Evolutionary conservation across 1,140 invertebrate species (phyloP).

Genomic region (Chionoecetes opilio): DNA sequence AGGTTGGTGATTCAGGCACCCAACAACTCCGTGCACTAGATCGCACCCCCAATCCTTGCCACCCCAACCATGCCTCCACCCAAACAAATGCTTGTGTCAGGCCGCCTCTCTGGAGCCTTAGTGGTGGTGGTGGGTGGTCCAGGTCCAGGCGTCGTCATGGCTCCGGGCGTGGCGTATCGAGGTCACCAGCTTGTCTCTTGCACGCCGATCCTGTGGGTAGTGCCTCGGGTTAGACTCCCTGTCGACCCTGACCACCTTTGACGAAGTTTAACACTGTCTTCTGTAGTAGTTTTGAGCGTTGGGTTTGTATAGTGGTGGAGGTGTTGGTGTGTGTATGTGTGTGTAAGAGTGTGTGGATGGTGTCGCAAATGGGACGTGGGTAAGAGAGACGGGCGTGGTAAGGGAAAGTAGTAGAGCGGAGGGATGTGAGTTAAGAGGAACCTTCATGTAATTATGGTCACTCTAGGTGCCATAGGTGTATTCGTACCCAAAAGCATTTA

Average conservation of each 20-base stretch:
- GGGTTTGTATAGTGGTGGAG: not conserved
- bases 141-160: constrained; percentile 10
- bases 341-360: not conserved
- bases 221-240: not conserved
- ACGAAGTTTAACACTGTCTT: not conserved
- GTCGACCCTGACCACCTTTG: constrained; percentile 22
- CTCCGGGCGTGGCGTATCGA: constrained; percentile 53
- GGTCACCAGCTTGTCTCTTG: constrained; percentile 45
- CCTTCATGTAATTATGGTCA: not conserved
- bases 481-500: not conserved
- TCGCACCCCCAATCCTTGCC: not conserved
- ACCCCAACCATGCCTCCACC: not conserved
- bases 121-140: not conserved
- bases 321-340: not conserved
- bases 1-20: constrained; percentile 7
- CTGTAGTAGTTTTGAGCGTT: not conserved
- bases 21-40: not conserved
- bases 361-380: not conserved
- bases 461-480: not conserved
- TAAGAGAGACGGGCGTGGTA: not conserved
- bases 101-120: not conserved
- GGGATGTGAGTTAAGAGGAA: not conserved
- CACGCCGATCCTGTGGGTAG: constrained; percentile 33
- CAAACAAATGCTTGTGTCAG: not conserved
- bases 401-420: not conserved